Conservation (phyloP, 2,797 vertebrate genomes). For the Champsocephalus gunnari region DNA sequence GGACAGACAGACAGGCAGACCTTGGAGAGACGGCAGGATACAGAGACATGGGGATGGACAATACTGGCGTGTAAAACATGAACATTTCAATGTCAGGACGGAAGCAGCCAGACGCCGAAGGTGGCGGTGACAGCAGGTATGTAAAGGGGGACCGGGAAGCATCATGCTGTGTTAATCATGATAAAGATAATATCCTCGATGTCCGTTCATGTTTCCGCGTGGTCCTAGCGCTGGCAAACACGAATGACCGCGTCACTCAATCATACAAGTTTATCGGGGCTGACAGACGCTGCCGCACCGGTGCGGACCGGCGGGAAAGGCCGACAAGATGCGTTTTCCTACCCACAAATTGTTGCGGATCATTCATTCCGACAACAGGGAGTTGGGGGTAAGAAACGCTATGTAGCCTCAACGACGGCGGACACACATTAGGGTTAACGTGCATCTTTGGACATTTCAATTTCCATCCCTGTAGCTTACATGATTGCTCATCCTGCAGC, state of each 20-base stretch:
- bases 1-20: slow-evolving; percentile 40
- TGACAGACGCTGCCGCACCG: slow-evolving; percentile 53
- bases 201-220: slow-evolving; percentile 45
- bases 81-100: slow-evolving; percentile 1
- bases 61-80: slow-evolving; percentile 38
- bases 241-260: slow-evolving; percentile 62
- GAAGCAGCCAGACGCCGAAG: slow-evolving; percentile 3
- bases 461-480: neutral
- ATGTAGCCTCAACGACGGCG: slow-evolving; percentile 18
- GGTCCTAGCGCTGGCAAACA: slow-evolving; percentile 63
- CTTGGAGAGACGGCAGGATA: slow-evolving; percentile 38
- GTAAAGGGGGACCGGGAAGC: neutral
- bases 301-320: slow-evolving; percentile 1
- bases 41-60: slow-evolving; percentile 6
- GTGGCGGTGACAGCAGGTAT: slow-evolving; percentile 57
- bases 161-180: slow-evolving; percentile 8
- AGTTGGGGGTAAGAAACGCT: slow-evolving; percentile 15
- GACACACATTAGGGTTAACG: slow-evolving; percentile 34
- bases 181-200: slow-evolving; percentile 27
- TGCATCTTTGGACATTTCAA: slow-evolving; percentile 27
- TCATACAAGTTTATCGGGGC: slow-evolving; percentile 72
- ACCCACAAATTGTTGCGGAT: neutral
- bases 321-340: neutral
- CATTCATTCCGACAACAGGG: slow-evolving; percentile 15
- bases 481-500: slow-evolving; percentile 8